Evolutionary conservation across 2,888 invertebrate species (phyloP).

Genomic region (Homarus gammarus): DNA sequence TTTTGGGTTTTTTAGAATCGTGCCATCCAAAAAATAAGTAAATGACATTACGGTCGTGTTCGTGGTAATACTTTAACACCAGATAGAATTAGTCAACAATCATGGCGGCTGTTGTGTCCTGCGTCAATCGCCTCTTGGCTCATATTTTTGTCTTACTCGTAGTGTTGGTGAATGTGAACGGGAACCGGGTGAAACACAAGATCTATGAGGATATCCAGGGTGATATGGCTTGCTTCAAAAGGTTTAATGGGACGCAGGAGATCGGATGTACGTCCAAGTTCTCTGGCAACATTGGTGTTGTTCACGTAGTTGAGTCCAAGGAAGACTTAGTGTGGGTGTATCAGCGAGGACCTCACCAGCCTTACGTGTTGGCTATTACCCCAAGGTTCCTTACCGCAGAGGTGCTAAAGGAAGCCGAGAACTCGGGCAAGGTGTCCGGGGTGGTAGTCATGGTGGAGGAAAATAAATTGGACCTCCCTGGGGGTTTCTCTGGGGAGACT

Average conservation of each 20-base stretch:
- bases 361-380: slow-evolving; percentile 88
- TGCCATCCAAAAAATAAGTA: neutral
- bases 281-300: slow-evolving; percentile 90
- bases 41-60: neutral
- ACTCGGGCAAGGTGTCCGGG: slow-evolving; percentile 80
- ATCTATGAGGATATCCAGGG: slow-evolving; percentile 89
- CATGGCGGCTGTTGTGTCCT: slow-evolving; percentile 39
- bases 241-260: slow-evolving; percentile 96
- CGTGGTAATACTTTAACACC: neutral
- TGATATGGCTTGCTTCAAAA: slow-evolving; percentile 88
- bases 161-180: neutral
- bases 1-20: too few relatives aligned
- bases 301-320: slow-evolving; percentile 85
- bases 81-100: slow-evolving; percentile 44
- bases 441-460: slow-evolving; percentile 79
- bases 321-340: slow-evolving; percentile 88
- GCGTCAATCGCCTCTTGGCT: neutral
- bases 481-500: slow-evolving; percentile 83
- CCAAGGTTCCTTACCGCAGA: slow-evolving; percentile 83
- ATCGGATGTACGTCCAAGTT: slow-evolving; percentile 92
- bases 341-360: slow-evolving; percentile 85
- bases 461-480: slow-evolving; percentile 73
- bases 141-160: slow-evolving; percentile 8
- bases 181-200: slow-evolving; percentile 86
- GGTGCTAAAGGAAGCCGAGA: slow-evolving; percentile 78